These are phyloP conservation scores for Neocrepidodera transversa DNA, from an alignment of 2,888 invertebrate genomes.

Conservation along the genomic window DNA sequence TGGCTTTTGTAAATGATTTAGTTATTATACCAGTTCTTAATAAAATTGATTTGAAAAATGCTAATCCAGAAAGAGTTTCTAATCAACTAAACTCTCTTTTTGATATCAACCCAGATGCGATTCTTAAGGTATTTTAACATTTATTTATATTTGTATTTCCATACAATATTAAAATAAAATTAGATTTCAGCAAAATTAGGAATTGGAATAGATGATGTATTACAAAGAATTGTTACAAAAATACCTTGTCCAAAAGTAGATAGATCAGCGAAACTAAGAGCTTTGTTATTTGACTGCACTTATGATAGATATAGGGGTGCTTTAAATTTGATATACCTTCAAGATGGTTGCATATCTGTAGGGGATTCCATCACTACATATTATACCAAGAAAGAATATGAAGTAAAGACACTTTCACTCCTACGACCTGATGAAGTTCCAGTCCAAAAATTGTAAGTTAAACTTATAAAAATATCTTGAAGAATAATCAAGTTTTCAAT, in stretches of 20 bases:
- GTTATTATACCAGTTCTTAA: constrained; percentile 91
- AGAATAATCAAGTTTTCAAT: too few species aligned
- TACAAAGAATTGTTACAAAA: constrained; percentile 78
- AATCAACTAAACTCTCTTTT: constrained; percentile 83
- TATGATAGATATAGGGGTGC: constrained; percentile 88
- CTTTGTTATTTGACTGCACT: constrained; percentile 92
- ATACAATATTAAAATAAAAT: background rate
- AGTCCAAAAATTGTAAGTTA: constrained; percentile 68
- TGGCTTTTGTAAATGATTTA: constrained; percentile 84
- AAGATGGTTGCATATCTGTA: constrained; percentile 75
- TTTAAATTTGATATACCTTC: constrained; percentile 77
- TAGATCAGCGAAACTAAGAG: constrained; percentile 71
- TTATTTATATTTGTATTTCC: background rate
- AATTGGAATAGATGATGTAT: constrained; percentile 77
- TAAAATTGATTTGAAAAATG: constrained; percentile 94
- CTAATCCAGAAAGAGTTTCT: constrained; percentile 83
- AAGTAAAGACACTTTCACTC: constrained; percentile 79
- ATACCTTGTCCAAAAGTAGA: constrained; percentile 77
- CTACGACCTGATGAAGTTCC: constrained; percentile 78
- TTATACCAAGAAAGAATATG: constrained; percentile 77
- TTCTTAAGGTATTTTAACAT: constrained; percentile 70
- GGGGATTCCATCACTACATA: constrained; percentile 80
- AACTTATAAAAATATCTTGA: too few species aligned
- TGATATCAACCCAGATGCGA: constrained; percentile 74
- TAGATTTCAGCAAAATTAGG: constrained; percentile 92